Evolutionary conservation across 1,140 invertebrate genomes (phyloP).

Genomic region (Penaeus vannamei): DNA sequence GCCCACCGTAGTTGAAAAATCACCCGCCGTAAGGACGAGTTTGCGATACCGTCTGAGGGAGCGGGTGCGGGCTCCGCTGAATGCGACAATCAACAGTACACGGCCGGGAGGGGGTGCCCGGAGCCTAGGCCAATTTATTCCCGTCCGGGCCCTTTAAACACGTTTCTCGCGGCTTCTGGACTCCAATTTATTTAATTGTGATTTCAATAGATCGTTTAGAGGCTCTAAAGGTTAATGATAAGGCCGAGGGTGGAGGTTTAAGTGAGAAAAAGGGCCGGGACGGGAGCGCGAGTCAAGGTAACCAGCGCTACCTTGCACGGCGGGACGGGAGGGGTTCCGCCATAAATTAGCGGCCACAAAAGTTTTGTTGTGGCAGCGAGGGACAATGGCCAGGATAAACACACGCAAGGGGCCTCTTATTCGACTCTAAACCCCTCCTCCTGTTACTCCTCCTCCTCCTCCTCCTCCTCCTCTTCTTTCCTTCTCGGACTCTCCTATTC

Average conservation of each 20-base stretch:
- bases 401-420: slow-evolving; percentile 58
- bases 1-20: slow-evolving; percentile 60
- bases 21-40: slow-evolving; percentile 53
- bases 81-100: slow-evolving; percentile 64
- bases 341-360: slow-evolving; percentile 64
- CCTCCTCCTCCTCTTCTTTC: not conserved
- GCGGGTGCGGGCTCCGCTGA: slow-evolving; percentile 38
- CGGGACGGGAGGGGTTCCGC: slow-evolving; percentile 30
- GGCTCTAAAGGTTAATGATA: slow-evolving; percentile 49
- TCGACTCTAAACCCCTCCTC: not conserved
- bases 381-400: slow-evolving; percentile 60
- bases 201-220: slow-evolving; percentile 47
- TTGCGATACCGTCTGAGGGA: slow-evolving; percentile 55
- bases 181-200: slow-evolving; percentile 58
- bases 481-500: not conserved
- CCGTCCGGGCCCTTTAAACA: slow-evolving; percentile 34
- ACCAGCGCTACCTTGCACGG: slow-evolving; percentile 35
- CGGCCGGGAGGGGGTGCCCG: slow-evolving; percentile 25
- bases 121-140: slow-evolving; percentile 53
- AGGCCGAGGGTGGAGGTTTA: slow-evolving; percentile 36
- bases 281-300: slow-evolving; percentile 1
- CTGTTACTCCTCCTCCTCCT: not conserved
- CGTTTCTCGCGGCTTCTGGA: slow-evolving; percentile 49
- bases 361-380: slow-evolving; percentile 63
- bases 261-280: slow-evolving; percentile 14